These are phyloP conservation scores for Pipra filicauda DNA, from an alignment of 2,113 vertebrate genomes.

Conservation along the genomic window DNA sequence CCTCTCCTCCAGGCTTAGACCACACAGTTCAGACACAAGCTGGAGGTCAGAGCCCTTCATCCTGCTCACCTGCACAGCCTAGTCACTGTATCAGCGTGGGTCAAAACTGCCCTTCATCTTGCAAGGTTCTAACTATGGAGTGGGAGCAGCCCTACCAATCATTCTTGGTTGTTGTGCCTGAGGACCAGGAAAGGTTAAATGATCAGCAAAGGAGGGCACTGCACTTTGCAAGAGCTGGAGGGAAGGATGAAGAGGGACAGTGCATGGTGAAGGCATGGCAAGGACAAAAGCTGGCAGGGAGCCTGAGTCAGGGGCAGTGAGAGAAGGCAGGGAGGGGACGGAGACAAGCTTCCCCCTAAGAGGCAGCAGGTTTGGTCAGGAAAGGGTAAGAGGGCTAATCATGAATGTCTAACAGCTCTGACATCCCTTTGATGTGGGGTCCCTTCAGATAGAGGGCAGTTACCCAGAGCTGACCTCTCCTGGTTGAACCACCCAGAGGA, in stretches of 20 bases:
- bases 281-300: neutral
- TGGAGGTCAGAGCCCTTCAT: neutral
- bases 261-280: neutral
- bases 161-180: neutral
- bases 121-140: neutral
- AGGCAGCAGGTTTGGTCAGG: neutral
- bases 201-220: neutral
- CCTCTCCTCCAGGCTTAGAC: neutral
- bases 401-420: neutral
- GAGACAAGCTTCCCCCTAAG: neutral
- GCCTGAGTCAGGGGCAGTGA: neutral
- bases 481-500: neutral
- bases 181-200: neutral
- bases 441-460: neutral
- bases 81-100: fast-evolving
- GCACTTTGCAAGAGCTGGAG: neutral
- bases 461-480: neutral
- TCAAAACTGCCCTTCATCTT: neutral
- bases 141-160: neutral
- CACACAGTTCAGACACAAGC: neutral
- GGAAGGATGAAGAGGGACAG: neutral
- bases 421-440: neutral
- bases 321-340: neutral
- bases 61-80: neutral
- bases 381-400: neutral